Base-by-base conservation (phyloP, 2,888 invertebrate species). In the Stenotaenia linearis region DNA sequence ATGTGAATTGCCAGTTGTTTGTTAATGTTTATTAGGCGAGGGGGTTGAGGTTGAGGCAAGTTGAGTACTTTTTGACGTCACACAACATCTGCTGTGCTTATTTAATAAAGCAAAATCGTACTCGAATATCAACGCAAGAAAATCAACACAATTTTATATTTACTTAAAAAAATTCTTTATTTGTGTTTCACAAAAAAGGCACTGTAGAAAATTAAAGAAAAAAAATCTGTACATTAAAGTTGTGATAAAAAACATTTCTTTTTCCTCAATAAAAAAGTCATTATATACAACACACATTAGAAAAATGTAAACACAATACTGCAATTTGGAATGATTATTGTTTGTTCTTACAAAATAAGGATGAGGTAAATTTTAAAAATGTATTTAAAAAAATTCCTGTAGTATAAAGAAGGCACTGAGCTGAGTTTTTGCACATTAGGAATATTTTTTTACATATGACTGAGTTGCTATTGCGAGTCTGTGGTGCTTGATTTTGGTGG, bases 391-490 rank as follows among this genome's bases (percentile, higher is more conserved):
- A 18, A 56, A 56, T 7, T 56, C 23, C 56, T 56, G 56, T 12
- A 56, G n/a, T n/a, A n/a, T 18, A 21, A 1, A 18, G 45, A 56
- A 21, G 56, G 56, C 56, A 56, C 56, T 56, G 56, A 56, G 56
- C 18, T 56, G 56, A 56, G 56, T 56, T 56, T 56, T 56, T n/a
- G 23, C 56, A 56, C 56, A 56, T 56, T 56, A 56, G 56, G 56
- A 56, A 56, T 56, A 56, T 56, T 56, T 56, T 56, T 56, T 56
- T n/a, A 56, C 56, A 56, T 56, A 23, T 56, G 56, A 56, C 56
- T 56, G 56, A 56, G 56, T 56, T 56, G 56, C 56, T 56, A 56
- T 56, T 56, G 56, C 56, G 18, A 56, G 56, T 56, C 56, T 56
- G 56, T 56, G 56, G 56, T 56, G 15, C 56, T 56, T 56, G 56